Evolutionary conservation across 2,797 vertebrate species (phyloP).

Genomic region (Acestrorhynchus altus): DNA sequence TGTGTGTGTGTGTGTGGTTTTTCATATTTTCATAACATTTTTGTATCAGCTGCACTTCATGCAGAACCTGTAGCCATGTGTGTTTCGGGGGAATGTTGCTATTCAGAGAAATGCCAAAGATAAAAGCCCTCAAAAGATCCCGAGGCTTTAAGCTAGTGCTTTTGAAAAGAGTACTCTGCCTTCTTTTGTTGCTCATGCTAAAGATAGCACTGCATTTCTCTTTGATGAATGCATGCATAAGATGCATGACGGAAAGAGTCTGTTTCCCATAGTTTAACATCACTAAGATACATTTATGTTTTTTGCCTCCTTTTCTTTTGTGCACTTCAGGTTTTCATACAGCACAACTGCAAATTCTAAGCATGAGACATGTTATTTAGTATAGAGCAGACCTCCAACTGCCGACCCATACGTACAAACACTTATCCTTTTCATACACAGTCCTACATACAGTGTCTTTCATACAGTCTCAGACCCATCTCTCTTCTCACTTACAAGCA

Average conservation of each 20-base stretch:
- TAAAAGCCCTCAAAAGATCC: constrained; percentile 54
- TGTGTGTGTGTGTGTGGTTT: not conserved
- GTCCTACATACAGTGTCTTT: constrained; percentile 13
- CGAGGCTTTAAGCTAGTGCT: constrained; percentile 33
- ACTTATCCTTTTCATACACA: too few species aligned
- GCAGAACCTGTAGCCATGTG: constrained; percentile 33
- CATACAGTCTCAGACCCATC: not conserved
- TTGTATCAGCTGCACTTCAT: constrained; percentile 23
- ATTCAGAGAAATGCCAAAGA: constrained; percentile 40
- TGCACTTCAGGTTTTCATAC: constrained; percentile 7
- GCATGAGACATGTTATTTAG: constrained; percentile 47
- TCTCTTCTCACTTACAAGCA: constrained; percentile 9
- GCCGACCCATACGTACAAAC: too few species aligned
- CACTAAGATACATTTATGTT: not conserved
- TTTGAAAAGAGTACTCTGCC: constrained; percentile 15
- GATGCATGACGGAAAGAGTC: not conserved
- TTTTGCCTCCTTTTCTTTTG: not conserved
- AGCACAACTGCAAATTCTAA: constrained; percentile 11
- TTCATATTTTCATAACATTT: not conserved
- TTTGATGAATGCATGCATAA: not conserved
- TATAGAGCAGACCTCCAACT: constrained; percentile 18
- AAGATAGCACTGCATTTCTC: not conserved
- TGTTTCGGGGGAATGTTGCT: constrained; percentile 43
- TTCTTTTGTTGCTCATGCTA: constrained; percentile 8
- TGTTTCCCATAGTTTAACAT: not conserved